These are phyloP conservation scores for Cephalopholis sonnerati DNA, from an alignment of 2,113 vertebrate species.

Conservation along the genomic window DNA sequence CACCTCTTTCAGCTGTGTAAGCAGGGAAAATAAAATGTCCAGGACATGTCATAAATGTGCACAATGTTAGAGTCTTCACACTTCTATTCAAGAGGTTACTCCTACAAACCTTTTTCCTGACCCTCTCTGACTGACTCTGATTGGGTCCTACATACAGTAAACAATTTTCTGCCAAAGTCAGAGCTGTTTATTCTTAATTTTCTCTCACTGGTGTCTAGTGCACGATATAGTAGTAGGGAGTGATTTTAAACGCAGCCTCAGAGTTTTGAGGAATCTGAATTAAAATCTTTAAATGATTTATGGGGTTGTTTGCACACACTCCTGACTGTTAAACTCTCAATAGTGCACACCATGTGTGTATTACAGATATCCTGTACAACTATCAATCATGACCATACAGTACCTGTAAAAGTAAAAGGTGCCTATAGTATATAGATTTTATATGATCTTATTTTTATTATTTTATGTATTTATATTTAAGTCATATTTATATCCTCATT, in stretches of 20 bases:
- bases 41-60: background rate
- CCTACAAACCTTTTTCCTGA: background rate
- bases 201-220: background rate
- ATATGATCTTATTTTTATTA: too few species aligned
- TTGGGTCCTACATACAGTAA: background rate
- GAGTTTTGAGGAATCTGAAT: background rate
- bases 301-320: background rate
- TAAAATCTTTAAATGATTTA: background rate
- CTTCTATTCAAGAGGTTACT: background rate
- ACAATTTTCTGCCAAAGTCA: background rate
- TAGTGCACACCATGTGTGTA: too few species aligned
- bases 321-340: background rate
- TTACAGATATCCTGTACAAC: too few species aligned
- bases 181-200: background rate
- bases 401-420: too few species aligned
- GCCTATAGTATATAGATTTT: too few species aligned
- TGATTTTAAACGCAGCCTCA: background rate
- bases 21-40: conserved; percentile 29
- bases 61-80: background rate
- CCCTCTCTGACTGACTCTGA: background rate
- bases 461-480: too few species aligned
- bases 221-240: background rate
- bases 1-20: conserved; percentile 94
- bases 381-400: too few species aligned
- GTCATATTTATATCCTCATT: too few species aligned